Base-by-base conservation (phyloP, 2,797 vertebrate species). In the Crocodylus rhombifer region DNA sequence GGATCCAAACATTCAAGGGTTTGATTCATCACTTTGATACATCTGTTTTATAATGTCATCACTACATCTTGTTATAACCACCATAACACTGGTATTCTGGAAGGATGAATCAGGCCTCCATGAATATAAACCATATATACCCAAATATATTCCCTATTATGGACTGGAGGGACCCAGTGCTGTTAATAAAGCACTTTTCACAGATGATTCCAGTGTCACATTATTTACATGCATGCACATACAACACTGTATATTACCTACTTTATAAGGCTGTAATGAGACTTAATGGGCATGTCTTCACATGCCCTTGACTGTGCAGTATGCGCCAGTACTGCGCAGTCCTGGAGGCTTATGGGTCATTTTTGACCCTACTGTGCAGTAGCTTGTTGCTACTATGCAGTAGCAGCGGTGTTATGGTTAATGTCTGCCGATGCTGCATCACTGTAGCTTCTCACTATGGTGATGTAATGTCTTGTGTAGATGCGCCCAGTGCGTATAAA, bases 211-310 rank as follows among this genome's bases (percentile, higher is more conserved):
- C 4, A 28, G 0, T 21, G 14, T 79, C 1, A 0, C 4, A 12
- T 30, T 91, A 82, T 51, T 75, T 51, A 86, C 60, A 58, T 91
- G 77, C 21, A 60, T 30, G 51, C 21, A 2, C 82, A 58, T 51
- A 36, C 51, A 74, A 86, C 60, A 80, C 42, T 9, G 67, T 20
- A 4, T 75, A 60, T 89, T 82, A 94, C 75, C 78, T 86, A 4
- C 67, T 84, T 63, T 25, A 21, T 86, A 86, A 95, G 28, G 76
- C 77, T 84, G 25, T 92, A 86, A 89, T 28, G n/a, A 86, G 93
- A 89, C 63, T 82, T 71, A 73, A 25, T 89, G 42, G 42, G 42
- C 42, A 51, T 3, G 10, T 51, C 42, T 11, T 10, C 42, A 51
- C 42, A 10, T 51, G 10, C 42, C 42, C 42, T 9, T 51, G 10